Evolutionary conservation across 2,113 vertebrate species (phyloP).

Genomic region (Numida meleagris): DNA sequence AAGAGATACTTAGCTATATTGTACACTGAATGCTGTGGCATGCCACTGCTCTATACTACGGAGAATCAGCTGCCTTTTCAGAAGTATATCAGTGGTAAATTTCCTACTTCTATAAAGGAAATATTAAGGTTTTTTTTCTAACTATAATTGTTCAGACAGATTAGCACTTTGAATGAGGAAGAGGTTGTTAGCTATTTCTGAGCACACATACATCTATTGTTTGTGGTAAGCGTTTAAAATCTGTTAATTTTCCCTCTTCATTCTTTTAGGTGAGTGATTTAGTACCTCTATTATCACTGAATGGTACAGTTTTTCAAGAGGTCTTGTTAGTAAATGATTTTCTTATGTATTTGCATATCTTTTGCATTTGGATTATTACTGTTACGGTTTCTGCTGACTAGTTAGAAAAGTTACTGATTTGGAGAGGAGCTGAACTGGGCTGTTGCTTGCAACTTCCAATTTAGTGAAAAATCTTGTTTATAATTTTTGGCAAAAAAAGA

Average conservation of each 20-base stretch:
- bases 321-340: background rate
- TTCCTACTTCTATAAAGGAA: no score
- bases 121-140: no score
- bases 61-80: background rate
- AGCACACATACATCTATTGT: background rate
- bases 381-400: background rate
- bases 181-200: background rate
- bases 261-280: background rate
- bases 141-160: background rate
- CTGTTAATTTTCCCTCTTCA: background rate
- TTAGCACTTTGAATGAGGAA: background rate
- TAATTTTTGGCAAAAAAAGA: background rate
- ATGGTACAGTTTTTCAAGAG: background rate
- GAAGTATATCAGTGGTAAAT: background rate
- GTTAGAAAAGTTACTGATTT: background rate
- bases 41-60: background rate
- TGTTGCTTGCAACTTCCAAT: background rate
- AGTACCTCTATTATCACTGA: background rate
- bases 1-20: background rate
- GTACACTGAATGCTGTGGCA: background rate
- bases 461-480: background rate
- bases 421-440: background rate
- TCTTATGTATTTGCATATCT: background rate
- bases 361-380: background rate
- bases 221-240: background rate